These are phyloP conservation scores for Lepilemur ruficaudatus DNA, from an alignment of 2,797 vertebrate genomes.

Conservation along the genomic window DNA sequence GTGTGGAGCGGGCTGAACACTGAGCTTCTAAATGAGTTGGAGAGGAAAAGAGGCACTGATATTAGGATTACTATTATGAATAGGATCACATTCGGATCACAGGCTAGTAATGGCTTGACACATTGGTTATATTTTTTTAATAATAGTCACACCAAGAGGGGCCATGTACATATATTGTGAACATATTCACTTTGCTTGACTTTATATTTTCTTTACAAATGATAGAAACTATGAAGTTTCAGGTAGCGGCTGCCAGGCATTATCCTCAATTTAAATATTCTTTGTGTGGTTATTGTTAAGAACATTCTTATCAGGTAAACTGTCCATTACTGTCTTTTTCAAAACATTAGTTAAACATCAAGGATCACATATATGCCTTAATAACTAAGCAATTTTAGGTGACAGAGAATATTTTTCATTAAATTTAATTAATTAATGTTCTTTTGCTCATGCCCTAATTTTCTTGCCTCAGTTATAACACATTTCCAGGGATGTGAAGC, in stretches of 20 bases:
- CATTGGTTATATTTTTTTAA: not conserved
- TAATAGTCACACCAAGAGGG: not conserved
- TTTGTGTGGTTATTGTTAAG: not conserved
- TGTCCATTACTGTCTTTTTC: not conserved
- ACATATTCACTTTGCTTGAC: not conserved
- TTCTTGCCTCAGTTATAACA: not conserved
- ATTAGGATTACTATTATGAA: not conserved
- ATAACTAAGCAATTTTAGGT: not conserved
- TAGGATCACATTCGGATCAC: not conserved
- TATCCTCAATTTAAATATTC: not conserved
- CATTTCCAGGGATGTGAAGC: not conserved
- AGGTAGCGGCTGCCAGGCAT: not conserved
- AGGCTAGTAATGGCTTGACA: not conserved
- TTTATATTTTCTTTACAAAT: not conserved
- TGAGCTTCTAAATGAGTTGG: not conserved
- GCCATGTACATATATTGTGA: not conserved
- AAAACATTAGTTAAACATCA: not conserved
- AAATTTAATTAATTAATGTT: not conserved
- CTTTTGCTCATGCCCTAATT: not conserved
- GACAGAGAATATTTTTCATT: not conserved
- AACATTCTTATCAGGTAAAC: not conserved
- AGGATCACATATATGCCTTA: not conserved
- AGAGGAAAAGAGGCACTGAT: not conserved
- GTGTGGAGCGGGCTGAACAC: rapidly evolving
- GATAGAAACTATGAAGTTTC: not conserved